These are phyloP conservation scores for Sternarchorhynchus goeldii DNA, from an alignment of 2,797 vertebrate genomes.

Conservation along the genomic window DNA sequence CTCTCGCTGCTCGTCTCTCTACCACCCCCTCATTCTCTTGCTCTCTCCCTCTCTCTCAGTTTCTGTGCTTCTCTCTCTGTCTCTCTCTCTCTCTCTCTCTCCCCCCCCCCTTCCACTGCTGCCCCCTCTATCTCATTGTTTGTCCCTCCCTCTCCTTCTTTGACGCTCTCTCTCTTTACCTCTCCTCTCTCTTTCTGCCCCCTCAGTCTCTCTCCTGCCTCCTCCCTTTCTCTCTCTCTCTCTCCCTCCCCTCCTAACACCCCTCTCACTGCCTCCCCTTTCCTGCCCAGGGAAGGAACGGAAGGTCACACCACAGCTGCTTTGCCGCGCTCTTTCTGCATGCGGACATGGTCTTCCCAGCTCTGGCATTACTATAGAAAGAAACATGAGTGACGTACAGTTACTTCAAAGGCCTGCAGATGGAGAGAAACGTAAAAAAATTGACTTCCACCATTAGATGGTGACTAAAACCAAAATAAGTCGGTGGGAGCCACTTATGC, in stretches of 20 bases:
- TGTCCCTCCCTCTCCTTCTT: constrained; percentile 10
- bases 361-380: constrained; percentile 41
- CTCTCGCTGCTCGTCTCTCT: neutral
- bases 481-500: neutral
- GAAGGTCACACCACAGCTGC: constrained; percentile 53
- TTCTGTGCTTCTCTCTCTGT: neutral
- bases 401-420: neutral
- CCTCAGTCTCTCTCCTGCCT: constrained; percentile 17
- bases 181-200: neutral
- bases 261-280: constrained; percentile 23
- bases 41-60: constrained; percentile 28
- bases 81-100: constrained; percentile 13
- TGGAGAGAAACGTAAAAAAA: neutral
- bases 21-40: constrained; percentile 16
- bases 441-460: neutral
- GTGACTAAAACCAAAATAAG: constrained; percentile 6
- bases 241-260: constrained; percentile 8
- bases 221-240: constrained; percentile 19
- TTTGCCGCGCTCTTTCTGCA: constrained; percentile 40
- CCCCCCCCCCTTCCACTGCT: neutral
- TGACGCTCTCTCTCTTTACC: neutral
- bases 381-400: neutral
- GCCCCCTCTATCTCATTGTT: constrained; percentile 2
- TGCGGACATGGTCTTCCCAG: constrained; percentile 35
- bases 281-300: constrained; percentile 23